Evolutionary conservation across 2,888 invertebrate species (phyloP).

Genomic region (Philaethria dido): DNA sequence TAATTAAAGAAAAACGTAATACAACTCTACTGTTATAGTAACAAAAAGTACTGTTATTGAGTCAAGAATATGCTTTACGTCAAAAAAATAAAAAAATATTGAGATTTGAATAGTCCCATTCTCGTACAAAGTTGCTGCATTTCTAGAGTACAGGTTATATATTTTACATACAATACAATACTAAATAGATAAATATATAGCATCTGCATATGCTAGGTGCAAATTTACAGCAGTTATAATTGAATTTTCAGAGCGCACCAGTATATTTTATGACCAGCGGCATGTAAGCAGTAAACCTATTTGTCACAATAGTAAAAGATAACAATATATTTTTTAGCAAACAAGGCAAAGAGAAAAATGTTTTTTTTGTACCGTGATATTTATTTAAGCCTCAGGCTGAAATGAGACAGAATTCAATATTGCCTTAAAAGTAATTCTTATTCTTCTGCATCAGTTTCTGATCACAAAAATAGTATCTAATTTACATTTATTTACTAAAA

Average conservation of each 20-base stretch:
- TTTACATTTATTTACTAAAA: too few species aligned
- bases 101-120: too few species aligned
- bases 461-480: too few species aligned
- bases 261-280: constrained; percentile 23
- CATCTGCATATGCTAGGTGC: constrained; percentile 9
- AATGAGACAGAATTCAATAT: not conserved
- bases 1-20: not conserved
- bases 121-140: too few species aligned
- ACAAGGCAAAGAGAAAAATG: not conserved
- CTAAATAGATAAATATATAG: constrained; percentile 2
- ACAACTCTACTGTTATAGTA: too few species aligned
- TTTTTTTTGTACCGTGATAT: not conserved
- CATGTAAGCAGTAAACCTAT: constrained; percentile 16
- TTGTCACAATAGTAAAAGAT: constrained; percentile 23
- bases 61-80: too few species aligned
- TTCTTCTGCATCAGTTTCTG: too few species aligned
- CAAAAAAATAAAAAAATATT: too few species aligned
- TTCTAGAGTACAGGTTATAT: not conserved
- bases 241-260: constrained; percentile 15
- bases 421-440: not conserved
- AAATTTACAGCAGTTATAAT: constrained; percentile 15
- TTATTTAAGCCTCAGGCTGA: not conserved
- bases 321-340: constrained; percentile 5
- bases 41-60: too few species aligned
- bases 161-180: not conserved